These are phyloP conservation scores for Drosophila mercatorum DNA, from an alignment of 2,888 invertebrate genomes.

Conservation along the genomic window DNA sequence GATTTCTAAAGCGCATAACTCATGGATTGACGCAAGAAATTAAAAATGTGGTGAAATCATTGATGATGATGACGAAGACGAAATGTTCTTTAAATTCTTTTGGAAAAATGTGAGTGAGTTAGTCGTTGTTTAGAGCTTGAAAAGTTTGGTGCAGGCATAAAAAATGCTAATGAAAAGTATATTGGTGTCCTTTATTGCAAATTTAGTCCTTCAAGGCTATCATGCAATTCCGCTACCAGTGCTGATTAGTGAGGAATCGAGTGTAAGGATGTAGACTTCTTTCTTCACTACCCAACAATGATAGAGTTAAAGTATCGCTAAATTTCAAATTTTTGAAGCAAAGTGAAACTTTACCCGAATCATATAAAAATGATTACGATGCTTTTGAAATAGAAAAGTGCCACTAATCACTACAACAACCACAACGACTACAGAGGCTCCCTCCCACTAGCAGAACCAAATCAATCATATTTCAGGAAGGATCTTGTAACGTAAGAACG, in stretches of 20 bases:
- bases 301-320: not conserved
- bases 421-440: not conserved
- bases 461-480: not conserved
- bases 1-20: not conserved
- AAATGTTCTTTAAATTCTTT: not conserved
- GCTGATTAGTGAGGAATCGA: no score
- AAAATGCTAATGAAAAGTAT: not conserved
- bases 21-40: not conserved
- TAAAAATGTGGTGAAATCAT: slow-evolving; percentile 1
- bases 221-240: no score
- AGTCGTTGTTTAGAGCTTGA: not conserved
- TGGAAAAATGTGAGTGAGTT: not conserved
- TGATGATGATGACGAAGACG: not conserved
- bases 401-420: not conserved
- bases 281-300: not conserved
- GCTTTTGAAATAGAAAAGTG: not conserved
- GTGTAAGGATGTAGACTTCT: no score
- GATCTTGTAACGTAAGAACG: not conserved
- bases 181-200: no score
- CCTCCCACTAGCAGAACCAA: not conserved
- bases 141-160: not conserved
- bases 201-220: no score
- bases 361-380: not conserved
- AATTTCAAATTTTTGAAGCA: not conserved
- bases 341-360: not conserved